phyloP scores from a whole-genome alignment of 2,797 vertebrate species.

The Gymnopithys bicolor region DNA sequence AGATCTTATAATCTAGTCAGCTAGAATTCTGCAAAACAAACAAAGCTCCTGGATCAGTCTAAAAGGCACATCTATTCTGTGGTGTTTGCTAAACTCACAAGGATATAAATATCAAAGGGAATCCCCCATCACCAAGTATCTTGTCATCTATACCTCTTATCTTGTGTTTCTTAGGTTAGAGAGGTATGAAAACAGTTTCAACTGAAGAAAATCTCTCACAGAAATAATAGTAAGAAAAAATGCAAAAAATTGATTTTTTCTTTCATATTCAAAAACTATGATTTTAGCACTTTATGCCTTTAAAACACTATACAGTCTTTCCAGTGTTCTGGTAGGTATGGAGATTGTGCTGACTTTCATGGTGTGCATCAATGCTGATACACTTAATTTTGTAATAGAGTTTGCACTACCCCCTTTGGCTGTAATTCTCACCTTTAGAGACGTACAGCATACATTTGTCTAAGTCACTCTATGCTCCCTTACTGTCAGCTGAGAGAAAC shows the following conservation, averaged over 20 bases:
- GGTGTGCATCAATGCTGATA: neutral
- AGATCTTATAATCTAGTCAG: neutral
- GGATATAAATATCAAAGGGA: neutral
- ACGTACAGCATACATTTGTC: neutral
- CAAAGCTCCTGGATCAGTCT: neutral
- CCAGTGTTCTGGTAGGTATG: neutral
- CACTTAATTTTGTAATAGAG: neutral
- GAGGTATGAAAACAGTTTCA: neutral
- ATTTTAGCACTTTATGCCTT: neutral
- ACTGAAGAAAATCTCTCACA: neutral
- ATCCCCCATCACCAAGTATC: neutral
- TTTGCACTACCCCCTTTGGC: neutral
- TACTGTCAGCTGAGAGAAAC: neutral
- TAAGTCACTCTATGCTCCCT: neutral
- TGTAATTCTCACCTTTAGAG: neutral
- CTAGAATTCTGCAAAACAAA: neutral
- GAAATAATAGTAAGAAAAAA: neutral
- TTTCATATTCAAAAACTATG: neutral
- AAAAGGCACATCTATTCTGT: neutral
- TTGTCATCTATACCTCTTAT: neutral
- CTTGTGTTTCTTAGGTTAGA: neutral
- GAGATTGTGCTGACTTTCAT: neutral
- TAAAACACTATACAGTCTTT: neutral
- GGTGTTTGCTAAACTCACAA: neutral
- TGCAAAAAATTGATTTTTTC: rapidly evolving